Percentiles rank a stretch among this genome's conserved stretches.
Conservation (phyloP, 2,797 vertebrate species). For the Ataeniobius toweri region DNA sequence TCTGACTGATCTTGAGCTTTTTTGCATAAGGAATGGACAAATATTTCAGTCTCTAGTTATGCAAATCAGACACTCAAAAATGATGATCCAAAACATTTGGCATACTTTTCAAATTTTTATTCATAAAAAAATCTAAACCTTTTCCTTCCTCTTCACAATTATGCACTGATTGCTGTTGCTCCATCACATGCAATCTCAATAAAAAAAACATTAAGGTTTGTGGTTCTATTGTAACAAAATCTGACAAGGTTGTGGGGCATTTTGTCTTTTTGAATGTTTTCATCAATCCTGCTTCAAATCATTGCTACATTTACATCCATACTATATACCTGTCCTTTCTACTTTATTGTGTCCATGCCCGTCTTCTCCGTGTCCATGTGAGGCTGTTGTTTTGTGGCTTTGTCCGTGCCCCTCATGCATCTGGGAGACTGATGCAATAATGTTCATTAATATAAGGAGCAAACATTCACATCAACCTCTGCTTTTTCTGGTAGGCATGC, state of each 20-base stretch:
- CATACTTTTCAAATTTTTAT: background rate
- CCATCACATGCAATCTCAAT: background rate
- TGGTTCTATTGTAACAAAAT: background rate
- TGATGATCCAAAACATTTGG: no score
- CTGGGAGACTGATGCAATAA: conserved; percentile 32
- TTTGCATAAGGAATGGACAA: background rate
- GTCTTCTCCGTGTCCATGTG: conserved; percentile 22
- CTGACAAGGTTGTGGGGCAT: background rate
- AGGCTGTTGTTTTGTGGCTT: conserved; percentile 24
- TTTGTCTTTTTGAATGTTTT: background rate
- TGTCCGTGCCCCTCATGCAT: conserved; percentile 10
- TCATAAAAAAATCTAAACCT: background rate
- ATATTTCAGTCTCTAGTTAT: background rate
- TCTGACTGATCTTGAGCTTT: background rate
- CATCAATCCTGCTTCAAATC: background rate
- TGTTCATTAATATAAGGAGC: conserved; percentile 2
- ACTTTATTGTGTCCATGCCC: conserved; percentile 11
- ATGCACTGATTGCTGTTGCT: background rate
- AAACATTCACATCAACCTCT: background rate
- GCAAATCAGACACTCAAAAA: no score
- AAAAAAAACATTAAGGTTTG: background rate
- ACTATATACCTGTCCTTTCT: conserved; percentile 32
- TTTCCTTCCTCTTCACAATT: background rate
- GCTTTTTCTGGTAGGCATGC: background rate
- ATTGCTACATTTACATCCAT: background rate